Evolutionary conservation across 2,113 vertebrate species (phyloP).

Genomic region (Chrysochloris asiatica): DNA sequence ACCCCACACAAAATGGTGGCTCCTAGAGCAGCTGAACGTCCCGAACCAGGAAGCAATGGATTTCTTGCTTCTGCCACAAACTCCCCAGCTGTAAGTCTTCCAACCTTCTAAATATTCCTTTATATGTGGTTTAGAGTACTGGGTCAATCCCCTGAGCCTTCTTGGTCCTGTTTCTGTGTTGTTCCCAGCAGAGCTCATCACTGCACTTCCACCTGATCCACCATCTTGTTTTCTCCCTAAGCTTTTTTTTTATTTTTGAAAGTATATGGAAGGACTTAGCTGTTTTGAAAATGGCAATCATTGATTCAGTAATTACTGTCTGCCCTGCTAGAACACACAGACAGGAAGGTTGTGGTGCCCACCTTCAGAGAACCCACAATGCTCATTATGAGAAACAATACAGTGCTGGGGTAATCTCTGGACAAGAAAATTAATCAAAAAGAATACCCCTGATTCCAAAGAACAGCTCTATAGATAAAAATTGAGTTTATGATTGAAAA

Average conservation of each 20-base stretch:
- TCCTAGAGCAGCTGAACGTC: no score
- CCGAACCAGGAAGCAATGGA: no score
- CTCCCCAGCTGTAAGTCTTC: no score
- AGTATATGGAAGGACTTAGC: neutral
- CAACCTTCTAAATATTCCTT: no score
- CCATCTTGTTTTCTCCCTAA: neutral
- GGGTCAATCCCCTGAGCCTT: no score
- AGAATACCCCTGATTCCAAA: constrained; percentile 9
- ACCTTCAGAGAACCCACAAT: neutral
- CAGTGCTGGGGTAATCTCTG: neutral
- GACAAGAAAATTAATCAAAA: neutral
- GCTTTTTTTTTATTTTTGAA: neutral
- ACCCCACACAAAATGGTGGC: no score
- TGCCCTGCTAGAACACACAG: neutral
- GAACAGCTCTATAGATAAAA: constrained; percentile 35
- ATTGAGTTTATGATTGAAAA: constrained; percentile 43
- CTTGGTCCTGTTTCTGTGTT: no score
- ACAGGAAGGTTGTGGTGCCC: neutral
- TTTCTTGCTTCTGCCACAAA: no score
- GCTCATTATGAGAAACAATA: neutral
- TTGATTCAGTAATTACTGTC: neutral
- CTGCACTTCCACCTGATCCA: no score
- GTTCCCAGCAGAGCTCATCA: no score
- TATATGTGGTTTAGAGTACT: no score
- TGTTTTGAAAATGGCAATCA: neutral